Base-by-base conservation (phyloP, 2,888 invertebrate species). In the Ochropleura plecta region DNA sequence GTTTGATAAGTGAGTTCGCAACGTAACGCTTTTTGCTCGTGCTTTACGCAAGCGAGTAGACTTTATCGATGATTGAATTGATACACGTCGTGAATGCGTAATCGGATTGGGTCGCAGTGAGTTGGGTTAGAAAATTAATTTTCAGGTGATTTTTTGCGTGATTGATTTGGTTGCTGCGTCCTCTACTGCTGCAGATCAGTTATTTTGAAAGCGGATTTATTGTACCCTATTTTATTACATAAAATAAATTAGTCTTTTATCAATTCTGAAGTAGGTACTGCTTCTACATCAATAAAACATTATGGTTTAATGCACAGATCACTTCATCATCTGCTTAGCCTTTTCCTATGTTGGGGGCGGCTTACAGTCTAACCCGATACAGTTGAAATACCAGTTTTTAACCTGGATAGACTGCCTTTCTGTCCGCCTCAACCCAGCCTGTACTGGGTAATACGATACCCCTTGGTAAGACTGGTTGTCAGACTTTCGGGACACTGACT, bases 41-140 rank as follows among this genome's bases (percentile, higher is more conserved):
- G 90, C 91, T 92, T 91, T 91, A 93, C 92, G 92, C 92, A 94
- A 94, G 93, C 93, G 93, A 94, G 93, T 93, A 92, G 93, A 93
- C 93, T 94, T 95, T 95, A 95, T 95, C 94, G 93, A 91, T 91
- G 92, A 92, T 91, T 91, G 92, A 95, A 95, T 95, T 95, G 94
- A 95, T 93, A 94, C 93, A 93, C 92, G 94, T 90, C 88, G 87
- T 89, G 94, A 94, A 95, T 95, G 88, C 90, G 89, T 92, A 94
- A 95, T 92, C 88, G 81, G 84, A 81, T 85, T 84, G 84, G 85
- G 81, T 78, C 62, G 20, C 63, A 55, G 60, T 49, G 68, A 76
- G 70, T 77, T 73, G 69, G 75, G 65, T 66, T 73, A 62, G 71
- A 71, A 81, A 86, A 85, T 84, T 78, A 77, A 81, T 70, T 65